Percentiles rank a stretch among this genome's conserved stretches.
These are phyloP conservation scores for Prolemur simus DNA, from an alignment of 2,113 vertebrate genomes.

Conservation along the genomic window DNA sequence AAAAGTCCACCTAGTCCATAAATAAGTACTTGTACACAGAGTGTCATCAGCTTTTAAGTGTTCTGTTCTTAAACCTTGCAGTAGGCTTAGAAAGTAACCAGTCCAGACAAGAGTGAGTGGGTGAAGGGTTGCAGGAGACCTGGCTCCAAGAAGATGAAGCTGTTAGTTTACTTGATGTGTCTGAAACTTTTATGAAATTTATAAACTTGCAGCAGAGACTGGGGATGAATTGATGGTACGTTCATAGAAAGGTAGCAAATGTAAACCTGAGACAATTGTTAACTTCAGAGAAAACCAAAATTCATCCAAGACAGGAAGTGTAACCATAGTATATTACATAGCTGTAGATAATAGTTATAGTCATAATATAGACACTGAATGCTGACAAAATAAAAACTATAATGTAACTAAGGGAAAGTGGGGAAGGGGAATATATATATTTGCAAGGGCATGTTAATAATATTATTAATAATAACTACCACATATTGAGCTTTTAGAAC, in stretches of 20 bases:
- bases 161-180: neutral
- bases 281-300: constrained; percentile 25
- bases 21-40: neutral
- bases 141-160: neutral
- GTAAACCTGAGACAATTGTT: neutral
- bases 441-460: neutral
- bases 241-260: neutral
- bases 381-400: neutral
- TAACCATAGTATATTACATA: neutral
- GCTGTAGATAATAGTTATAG: neutral
- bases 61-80: neutral
- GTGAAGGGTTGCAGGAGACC: neutral
- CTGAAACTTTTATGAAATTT: neutral
- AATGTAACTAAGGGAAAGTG: neutral
- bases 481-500: neutral
- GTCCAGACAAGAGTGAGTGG: neutral
- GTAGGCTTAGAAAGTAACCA: neutral
- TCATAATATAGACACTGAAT: constrained; percentile 12
- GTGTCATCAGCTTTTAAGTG: neutral
- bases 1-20: neutral
- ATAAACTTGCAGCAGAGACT: neutral
- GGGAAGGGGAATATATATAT: neutral
- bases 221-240: neutral
- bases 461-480: neutral
- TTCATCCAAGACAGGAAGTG: neutral